These are phyloP conservation scores for Ceyx margarethae DNA, from an alignment of 2,113 vertebrate genomes.

Conservation along the genomic window DNA sequence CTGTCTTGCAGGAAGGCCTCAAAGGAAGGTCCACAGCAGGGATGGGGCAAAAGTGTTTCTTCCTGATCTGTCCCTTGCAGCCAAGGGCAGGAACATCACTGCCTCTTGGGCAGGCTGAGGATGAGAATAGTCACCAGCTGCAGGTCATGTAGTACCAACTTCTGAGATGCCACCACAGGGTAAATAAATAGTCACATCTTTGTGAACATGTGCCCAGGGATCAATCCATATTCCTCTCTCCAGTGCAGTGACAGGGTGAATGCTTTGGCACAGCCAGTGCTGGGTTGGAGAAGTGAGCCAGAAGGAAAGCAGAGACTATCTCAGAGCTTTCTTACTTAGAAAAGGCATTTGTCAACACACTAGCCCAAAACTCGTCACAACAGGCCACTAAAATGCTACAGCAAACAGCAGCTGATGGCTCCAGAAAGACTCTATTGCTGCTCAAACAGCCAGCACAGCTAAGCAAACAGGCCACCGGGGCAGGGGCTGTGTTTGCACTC, in stretches of 20 bases:
- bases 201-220: background rate
- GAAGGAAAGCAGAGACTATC: background rate
- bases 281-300: background rate
- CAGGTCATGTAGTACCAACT: background rate
- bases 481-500: constrained; percentile 30
- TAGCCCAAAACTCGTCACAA: constrained; percentile 31
- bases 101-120: background rate
- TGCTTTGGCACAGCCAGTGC: background rate
- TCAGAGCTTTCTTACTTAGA: background rate
- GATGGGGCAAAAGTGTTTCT: background rate
- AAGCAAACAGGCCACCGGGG: constrained; percentile 41
- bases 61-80: background rate
- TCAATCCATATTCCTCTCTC: background rate
- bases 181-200: background rate
- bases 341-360: constrained; percentile 31
- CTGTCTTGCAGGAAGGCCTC: background rate
- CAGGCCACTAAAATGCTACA: constrained; percentile 26
- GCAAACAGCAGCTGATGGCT: constrained; percentile 39
- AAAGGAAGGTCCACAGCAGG: background rate
- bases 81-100: background rate
- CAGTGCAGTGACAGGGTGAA: background rate
- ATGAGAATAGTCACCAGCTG: background rate
- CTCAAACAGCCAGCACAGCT: constrained; percentile 57
- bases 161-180: background rate
- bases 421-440: constrained; percentile 28